phyloP scores from a whole-genome alignment of 1,140 invertebrate genomes.

The Temnothorax nylanderi region DNA sequence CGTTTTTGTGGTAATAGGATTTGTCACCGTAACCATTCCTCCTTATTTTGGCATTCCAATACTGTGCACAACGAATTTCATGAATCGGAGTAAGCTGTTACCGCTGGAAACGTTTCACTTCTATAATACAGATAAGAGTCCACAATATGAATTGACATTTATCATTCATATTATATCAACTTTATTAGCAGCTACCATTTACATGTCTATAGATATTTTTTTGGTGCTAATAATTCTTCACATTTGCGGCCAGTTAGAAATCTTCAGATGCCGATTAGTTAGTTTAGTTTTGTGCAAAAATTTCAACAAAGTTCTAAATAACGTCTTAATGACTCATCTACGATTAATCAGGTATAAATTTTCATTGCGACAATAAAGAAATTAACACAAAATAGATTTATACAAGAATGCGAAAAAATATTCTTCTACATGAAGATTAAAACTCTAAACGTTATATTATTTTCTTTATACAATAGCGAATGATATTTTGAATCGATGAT shows the following conservation, averaged over 20 bases:
- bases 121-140: conserved; percentile 25
- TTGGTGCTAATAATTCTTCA: conserved; percentile 13
- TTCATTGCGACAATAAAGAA: background rate
- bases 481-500: no score
- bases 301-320: background rate
- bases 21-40: background rate
- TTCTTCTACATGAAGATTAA: background rate
- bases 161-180: background rate
- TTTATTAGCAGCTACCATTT: background rate
- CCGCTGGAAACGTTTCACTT: conserved; percentile 11
- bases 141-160: conserved; percentile 43
- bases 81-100: background rate
- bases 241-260: conserved; percentile 47
- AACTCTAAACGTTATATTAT: no score
- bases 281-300: background rate
- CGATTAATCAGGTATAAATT: conserved; percentile 41
- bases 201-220: conserved; percentile 6
- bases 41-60: conserved; percentile 5
- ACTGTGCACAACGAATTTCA: background rate
- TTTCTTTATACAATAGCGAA: no score
- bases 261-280: conserved; percentile 4
- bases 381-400: background rate
- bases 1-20: background rate
- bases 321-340: background rate
- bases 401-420: background rate